phyloP scores from a whole-genome alignment of 2,888 invertebrate genomes.

The Syritta pipiens region DNA sequence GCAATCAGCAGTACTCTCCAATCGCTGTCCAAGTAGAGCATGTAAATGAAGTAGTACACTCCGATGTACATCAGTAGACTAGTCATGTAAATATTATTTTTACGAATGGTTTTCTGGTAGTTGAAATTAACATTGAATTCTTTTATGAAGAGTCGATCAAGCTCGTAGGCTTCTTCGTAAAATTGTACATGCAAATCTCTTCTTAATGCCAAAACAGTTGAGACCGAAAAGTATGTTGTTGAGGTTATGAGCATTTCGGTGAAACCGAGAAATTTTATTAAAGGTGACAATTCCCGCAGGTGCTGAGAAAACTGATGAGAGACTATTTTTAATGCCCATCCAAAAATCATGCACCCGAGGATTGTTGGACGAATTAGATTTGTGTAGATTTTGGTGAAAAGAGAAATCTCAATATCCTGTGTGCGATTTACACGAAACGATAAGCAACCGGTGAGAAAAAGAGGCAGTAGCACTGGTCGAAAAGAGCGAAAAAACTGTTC shows the following conservation, averaged over 20 bases:
- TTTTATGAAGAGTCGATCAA: constrained; percentile 71
- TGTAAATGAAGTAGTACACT: constrained; percentile 68
- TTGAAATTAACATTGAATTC: constrained; percentile 74
- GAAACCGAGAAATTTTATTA: constrained; percentile 71
- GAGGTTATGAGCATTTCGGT: constrained; percentile 72
- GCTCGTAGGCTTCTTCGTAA: constrained; percentile 69
- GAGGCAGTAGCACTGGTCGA: constrained; percentile 9
- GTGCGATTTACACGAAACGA: constrained; percentile 41
- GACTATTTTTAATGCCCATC: constrained; percentile 70
- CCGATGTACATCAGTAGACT: constrained; percentile 53
- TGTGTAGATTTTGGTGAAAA: constrained; percentile 39
- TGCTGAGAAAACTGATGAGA: constrained; percentile 68
- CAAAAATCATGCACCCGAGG: constrained; percentile 70
- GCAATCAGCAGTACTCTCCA: constrained; percentile 69
- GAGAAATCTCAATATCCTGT: constrained; percentile 7
- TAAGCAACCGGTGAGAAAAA: constrained; percentile 38
- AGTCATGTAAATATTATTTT: constrained; percentile 68
- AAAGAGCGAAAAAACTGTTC: constrained; percentile 38
- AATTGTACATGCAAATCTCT: constrained; percentile 71
- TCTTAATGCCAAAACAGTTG: constrained; percentile 70
- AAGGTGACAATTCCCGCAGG: constrained; percentile 72
- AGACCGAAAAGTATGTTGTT: constrained; percentile 69
- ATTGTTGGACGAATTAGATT: constrained; percentile 43
- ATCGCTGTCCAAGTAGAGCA: constrained; percentile 70
- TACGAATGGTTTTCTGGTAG: constrained; percentile 72